A percentile compares a stretch with the other conserved stretches of the same genome.
Evolutionary conservation across 2,888 invertebrate genomes (phyloP).

Genomic region (Eurois occulta): DNA sequence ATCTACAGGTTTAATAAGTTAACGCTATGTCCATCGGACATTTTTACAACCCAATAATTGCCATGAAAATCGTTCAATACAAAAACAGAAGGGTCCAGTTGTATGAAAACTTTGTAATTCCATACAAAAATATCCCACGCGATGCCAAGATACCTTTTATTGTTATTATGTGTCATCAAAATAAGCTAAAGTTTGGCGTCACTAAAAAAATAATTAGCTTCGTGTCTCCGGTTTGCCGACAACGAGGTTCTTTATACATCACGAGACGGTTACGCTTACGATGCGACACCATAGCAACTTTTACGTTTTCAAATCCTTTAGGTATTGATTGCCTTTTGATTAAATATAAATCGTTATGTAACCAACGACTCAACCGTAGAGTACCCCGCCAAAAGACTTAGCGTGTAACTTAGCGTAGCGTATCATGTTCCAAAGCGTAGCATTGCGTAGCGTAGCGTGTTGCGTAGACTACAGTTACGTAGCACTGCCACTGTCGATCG

Average conservation of each 20-base stretch:
- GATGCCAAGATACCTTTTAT: constrained; percentile 72
- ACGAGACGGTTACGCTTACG: constrained; percentile 66
- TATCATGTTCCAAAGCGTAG: too few relatives aligned
- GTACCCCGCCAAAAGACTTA: neutral
- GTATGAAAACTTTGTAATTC: constrained; percentile 63
- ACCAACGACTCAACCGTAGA: neutral
- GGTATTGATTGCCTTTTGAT: neutral
- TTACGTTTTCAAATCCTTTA: neutral
- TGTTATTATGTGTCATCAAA: constrained; percentile 86
- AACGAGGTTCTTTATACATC: constrained; percentile 54
- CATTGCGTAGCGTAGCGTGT: neutral
- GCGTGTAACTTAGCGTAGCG: neutral
- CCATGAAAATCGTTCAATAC: constrained; percentile 51
- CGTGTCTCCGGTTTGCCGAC: constrained; percentile 68
- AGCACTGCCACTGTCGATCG: neutral
- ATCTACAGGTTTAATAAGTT: constrained; percentile 36
- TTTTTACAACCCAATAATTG: constrained; percentile 59
- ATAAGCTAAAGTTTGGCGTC: constrained; percentile 75
- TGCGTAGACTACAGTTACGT: too few relatives aligned
- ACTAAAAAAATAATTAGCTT: constrained; percentile 83
- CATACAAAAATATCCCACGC: constrained; percentile 72
- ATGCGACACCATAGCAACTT: neutral
- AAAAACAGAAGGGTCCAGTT: constrained; percentile 52
- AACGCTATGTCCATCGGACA: constrained; percentile 24
- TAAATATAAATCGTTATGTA: neutral